Conservation (phyloP, 2,888 invertebrate species). For the Xanthorhoe spadicearia region DNA sequence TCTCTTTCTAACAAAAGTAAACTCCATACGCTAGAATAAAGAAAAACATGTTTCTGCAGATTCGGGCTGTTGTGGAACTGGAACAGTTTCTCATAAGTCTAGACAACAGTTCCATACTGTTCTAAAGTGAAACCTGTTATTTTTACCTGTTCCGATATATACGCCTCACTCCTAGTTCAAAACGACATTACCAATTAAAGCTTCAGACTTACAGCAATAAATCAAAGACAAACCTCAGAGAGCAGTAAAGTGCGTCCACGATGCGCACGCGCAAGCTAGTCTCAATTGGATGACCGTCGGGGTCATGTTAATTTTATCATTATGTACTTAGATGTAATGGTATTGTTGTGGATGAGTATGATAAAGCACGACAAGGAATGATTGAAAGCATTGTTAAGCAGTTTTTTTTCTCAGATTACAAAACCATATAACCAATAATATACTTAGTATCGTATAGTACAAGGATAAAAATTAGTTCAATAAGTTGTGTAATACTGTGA, state of each 20-base stretch:
- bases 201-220: slow-evolving; percentile 1
- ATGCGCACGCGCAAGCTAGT: slow-evolving; percentile 47
- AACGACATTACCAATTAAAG: background rate
- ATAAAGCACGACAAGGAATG: slow-evolving; percentile 5
- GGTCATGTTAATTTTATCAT: slow-evolving; percentile 54
- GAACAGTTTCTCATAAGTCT: no score
- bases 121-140: no score
- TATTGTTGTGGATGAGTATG: slow-evolving; percentile 35
- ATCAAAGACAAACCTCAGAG: slow-evolving; percentile 18
- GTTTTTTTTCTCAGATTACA: background rate
- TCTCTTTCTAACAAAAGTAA: no score
- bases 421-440: no score
- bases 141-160: no score
- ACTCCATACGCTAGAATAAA: no score
- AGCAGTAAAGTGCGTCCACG: slow-evolving; percentile 45
- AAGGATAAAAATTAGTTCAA: no score
- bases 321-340: slow-evolving; percentile 43
- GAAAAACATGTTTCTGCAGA: no score
- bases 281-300: slow-evolving; percentile 55
- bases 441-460: no score
- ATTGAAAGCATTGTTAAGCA: background rate
- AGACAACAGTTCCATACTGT: no score
- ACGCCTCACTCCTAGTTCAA: no score
- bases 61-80: no score
- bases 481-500: background rate